Evolutionary conservation across 2,113 vertebrate species (phyloP), one percentile per base, ranked within the genome.

Genomic region (Sphaerodactylus townsendi): DNA sequence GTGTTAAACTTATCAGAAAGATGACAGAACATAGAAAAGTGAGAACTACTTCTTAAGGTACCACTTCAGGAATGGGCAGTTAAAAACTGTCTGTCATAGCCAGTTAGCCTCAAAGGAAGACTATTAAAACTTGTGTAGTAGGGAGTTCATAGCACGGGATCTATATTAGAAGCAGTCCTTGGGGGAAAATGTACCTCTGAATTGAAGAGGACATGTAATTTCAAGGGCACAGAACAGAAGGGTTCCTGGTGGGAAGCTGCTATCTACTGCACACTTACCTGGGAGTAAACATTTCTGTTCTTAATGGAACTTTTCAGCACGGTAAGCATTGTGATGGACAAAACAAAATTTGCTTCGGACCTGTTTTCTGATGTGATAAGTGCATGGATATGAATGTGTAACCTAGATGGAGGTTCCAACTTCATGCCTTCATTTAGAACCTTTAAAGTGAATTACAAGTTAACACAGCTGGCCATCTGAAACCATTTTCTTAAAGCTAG

Each of bases 31-130:
- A 83, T 28, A 71, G 23, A 89, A 87, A 88, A 92, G 3, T 85
- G 50, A 88, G 66, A 64, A 82, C 8, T 80, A 59, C 65, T 85
- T 92, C 88, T 92, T 66, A 87, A 84, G 80, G 72, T 48, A 84
- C 86, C 50, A 1, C 91, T 92, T 93, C 86, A 89, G 50, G 56
- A 87, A 91, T 28, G 53, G 78, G 81, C 91, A 70, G 78, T 77
- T 93, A 88, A 90, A 92, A 90, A 90, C 87, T 88, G 62, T 90
- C 87, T 86, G 89, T 89, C 82, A 72, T 44, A 77, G 75, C 19
- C 85, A 86, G 82, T 4, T 85, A 82, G 76, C 86, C 87, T 93
- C 92, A 91, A 91, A 94, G 85, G 75, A 91, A 92, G 19, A 64
- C 85, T 89, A 81, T 30, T 85, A 93, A 93, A 91, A 64, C 35